Base-by-base conservation (phyloP, 2,797 vertebrate species). In the Characodon lateralis region DNA sequence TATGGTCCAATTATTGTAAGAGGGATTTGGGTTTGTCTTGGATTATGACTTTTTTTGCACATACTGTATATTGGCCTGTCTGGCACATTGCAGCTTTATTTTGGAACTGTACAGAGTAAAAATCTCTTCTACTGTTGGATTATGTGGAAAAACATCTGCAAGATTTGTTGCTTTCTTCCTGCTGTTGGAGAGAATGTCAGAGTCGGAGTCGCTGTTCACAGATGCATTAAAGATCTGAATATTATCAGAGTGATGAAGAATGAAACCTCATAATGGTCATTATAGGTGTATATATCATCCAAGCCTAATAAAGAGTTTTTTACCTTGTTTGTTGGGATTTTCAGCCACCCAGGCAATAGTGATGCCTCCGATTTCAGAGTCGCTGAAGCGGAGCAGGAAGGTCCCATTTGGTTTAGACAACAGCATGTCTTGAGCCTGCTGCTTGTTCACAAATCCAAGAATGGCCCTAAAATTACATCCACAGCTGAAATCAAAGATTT, bases 321-420 rank as follows among this genome's bases (percentile, higher is more conserved):
- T 79, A 96, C 96, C 95, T 89, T 90, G 83, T 93, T 96, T 96
- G 90, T 95, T 96, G 18, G 96, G 95, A 85, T 96, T 96, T 85
- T 96, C 96, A 5, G 96, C 96, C 65, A 98, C 98, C 98, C 98
- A 99, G 0, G 98, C 98, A 2, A 99, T 98, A 81, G 98, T 99
- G 94, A 99, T 99, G 78, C 98, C 98, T 0, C 98, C 98, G 0
- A 99, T 98, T 91, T 99, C 98, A 0, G 98, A 99, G 93, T 99
- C 98, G 0, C 98, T 99, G 93, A 98, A 99, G 6, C 98, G 94
- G 86, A 99, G 94, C 9, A 99, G 96, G 91, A 99, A 99, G 53
- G 97, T 99, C 63, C 98, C 98, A 0, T 99, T 98, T 0, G 98
- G 97, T 93, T 98, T 98, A 89, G 97, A 98, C 90, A 98, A 93